phyloP scores from a whole-genome alignment of 2,888 invertebrate genomes.

The Scelioninae gen. 1 region DNA sequence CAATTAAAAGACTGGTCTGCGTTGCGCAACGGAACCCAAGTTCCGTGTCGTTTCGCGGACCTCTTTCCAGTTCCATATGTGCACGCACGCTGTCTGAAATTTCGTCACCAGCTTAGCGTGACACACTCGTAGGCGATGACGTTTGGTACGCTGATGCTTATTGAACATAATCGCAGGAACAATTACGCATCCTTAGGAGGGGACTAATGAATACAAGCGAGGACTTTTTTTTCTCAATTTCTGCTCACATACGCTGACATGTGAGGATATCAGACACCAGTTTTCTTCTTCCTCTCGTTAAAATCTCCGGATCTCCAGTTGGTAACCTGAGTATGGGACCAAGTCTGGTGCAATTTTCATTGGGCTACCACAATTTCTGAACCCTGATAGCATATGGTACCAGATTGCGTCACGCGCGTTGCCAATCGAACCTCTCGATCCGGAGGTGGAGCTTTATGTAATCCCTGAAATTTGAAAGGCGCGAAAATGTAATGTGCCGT shows the following conservation, averaged over 20 bases:
- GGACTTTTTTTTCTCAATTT: slow-evolving; percentile 27
- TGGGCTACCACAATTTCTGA: too few species aligned
- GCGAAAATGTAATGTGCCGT: slow-evolving; percentile 57
- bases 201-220: slow-evolving; percentile 27
- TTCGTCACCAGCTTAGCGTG: slow-evolving; percentile 47
- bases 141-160: slow-evolving; percentile 25
- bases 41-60: slow-evolving; percentile 15
- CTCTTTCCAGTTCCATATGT: slow-evolving; percentile 40
- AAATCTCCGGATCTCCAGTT: slow-evolving; percentile 73
- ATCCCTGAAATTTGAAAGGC: slow-evolving; percentile 66
- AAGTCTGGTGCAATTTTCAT: background rate
- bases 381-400: slow-evolving; percentile 68
- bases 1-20: slow-evolving; percentile 45
- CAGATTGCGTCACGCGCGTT: slow-evolving; percentile 51
- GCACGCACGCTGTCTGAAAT: slow-evolving; percentile 30
- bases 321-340: too few species aligned
- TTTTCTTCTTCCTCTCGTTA: slow-evolving; percentile 76
- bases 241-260: slow-evolving; percentile 1
- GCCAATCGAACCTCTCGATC: slow-evolving; percentile 39
- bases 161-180: slow-evolving; percentile 32
- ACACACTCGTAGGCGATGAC: slow-evolving; percentile 55
- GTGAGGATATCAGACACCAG: slow-evolving; percentile 68
- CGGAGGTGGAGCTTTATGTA: slow-evolving; percentile 59
- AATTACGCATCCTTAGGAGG: slow-evolving; percentile 35
- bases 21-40: slow-evolving; percentile 44